These are phyloP conservation scores for Sylvicola cinctus DNA, from an alignment of 2,888 invertebrate species.

Conservation along the genomic window DNA sequence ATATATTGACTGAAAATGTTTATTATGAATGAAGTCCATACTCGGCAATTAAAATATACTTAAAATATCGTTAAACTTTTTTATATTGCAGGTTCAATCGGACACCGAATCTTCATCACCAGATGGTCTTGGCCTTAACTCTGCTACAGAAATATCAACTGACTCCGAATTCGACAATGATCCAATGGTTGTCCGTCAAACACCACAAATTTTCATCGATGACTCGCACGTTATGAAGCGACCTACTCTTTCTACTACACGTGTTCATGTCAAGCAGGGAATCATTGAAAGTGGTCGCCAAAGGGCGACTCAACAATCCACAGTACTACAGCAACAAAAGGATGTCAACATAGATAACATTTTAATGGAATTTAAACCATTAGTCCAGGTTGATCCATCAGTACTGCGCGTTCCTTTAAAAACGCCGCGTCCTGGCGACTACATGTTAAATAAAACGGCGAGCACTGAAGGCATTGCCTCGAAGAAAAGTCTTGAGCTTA, in stretches of 20 bases:
- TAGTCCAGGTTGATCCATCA: conserved; percentile 25
- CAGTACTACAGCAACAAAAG: conserved; percentile 9
- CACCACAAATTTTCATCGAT: conserved; percentile 56
- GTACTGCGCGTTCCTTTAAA: conserved; percentile 26
- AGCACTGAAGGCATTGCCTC: conserved; percentile 77
- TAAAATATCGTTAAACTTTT: too few relatives aligned
- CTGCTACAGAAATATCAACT: conserved; percentile 79
- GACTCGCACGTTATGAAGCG: conserved; percentile 35
- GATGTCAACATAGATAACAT: conserved; percentile 13
- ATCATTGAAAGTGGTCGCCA: conserved; percentile 14
- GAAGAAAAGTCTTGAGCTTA: conserved; percentile 68
- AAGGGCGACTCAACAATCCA: conserved; percentile 1
- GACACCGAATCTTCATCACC: conserved; percentile 43
- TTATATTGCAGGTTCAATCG: conserved; percentile 35
- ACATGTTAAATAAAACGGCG: conserved; percentile 58
- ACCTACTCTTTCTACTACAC: conserved; percentile 23
- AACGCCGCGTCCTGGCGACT: conserved; percentile 46
- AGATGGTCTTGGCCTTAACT: conserved; percentile 55
- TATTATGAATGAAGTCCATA: too few relatives aligned
- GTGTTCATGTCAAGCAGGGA: conserved; percentile 34
- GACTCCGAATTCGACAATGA: conserved; percentile 84
- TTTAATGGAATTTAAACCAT: conserved; percentile 22
- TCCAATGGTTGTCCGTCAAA: conserved; percentile 39
- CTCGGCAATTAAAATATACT: too few relatives aligned
- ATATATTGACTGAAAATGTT: too few relatives aligned